Base-by-base conservation (phyloP, 2,888 invertebrate genomes). In the Hetaerina titia region DNA sequence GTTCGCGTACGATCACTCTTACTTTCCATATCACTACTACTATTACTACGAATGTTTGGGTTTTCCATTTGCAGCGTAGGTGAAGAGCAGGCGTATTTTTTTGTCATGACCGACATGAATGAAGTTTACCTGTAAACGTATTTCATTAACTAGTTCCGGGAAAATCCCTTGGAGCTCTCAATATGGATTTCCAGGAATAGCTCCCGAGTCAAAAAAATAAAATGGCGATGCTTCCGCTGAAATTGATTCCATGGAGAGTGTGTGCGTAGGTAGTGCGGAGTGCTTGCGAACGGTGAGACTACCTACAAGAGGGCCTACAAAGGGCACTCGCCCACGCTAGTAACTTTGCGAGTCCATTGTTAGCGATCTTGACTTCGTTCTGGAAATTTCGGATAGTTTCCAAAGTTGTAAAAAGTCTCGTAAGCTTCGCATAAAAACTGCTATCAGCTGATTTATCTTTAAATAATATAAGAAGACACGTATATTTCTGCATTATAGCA, bases 1-100 rank as follows among this genome's bases (percentile, higher is more conserved):
- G 81, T 25, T 31, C 13, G 31, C 81, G 81, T 81, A 81, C 25
- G 31, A 81, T 81, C 13, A 81, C 81, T 31, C 81, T 81, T 31
- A 81, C 81, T 69, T n/a, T 69, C 31, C 25, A 81, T 81, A 31
- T 69, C n/a, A 69, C 81, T 81, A 31, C 81, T 81, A 31, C 81
- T 81, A 81, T n/a, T 31, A 81, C 17, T 60, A 60, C 25, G 31
- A 25, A n/a, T 31, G 81, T 81, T 31, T 81, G 81, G 9, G 15
- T 22, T 81, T 81, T 31, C 81, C 31, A 25, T 25, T 81, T 11
- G 25, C 25, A 13, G 9, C 31, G 22, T 2, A 25, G 31, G 25
- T 13, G 60, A 17, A 60, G 60, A 60, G 60, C 60, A 17, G 4
- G 45, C 31, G n/a, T 13, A 31, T 31, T 81, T 69, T 69, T 31